These are phyloP conservation scores for Laticauda laticaudata DNA, from an alignment of 2,113 vertebrate species.

Conservation along the genomic window DNA sequence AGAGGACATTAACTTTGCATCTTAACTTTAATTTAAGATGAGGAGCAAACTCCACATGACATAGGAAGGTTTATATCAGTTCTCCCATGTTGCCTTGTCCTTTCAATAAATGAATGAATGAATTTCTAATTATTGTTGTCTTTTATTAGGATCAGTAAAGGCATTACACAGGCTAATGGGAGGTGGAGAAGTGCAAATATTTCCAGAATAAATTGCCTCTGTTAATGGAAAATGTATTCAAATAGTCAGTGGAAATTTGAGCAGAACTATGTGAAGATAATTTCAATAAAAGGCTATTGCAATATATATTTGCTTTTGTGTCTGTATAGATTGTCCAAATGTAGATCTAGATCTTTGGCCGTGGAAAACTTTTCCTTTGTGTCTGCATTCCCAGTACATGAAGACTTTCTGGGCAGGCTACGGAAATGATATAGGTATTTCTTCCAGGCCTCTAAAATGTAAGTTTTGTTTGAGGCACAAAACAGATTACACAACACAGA, in stretches of 20 bases:
- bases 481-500: slow-evolving; percentile 1
- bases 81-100: background rate
- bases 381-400: background rate
- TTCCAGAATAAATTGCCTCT: background rate
- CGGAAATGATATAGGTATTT: background rate
- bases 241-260: background rate
- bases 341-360: background rate
- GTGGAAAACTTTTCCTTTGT: background rate
- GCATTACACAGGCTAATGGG: background rate
- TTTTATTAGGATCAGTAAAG: background rate
- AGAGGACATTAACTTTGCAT: background rate
- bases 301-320: background rate
- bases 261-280: background rate
- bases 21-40: background rate
- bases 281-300: background rate
- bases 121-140: background rate
- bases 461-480: background rate
- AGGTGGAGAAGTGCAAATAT: background rate
- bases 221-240: too few species aligned
- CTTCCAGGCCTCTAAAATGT: background rate
- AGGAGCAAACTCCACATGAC: background rate
- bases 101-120: background rate
- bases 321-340: background rate
- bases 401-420: slow-evolving; percentile 2
- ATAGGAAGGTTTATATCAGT: background rate